These are phyloP conservation scores for Pomacea maculata DNA, from an alignment of 1,140 invertebrate genomes.

Conservation along the genomic window DNA sequence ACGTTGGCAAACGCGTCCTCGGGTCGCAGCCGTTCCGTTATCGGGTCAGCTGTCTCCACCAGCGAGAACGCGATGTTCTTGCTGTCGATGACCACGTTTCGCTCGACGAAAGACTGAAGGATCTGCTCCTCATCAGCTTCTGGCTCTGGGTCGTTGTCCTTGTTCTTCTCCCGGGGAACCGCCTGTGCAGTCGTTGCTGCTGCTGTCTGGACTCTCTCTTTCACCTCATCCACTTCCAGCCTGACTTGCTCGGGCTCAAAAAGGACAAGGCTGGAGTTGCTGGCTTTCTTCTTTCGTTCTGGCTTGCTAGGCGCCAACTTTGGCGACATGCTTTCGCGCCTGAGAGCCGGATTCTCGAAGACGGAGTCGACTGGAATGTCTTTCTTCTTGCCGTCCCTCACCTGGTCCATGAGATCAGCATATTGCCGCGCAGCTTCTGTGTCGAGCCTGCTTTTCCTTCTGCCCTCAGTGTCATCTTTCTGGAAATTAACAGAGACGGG, in stretches of 20 bases:
- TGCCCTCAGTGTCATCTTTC: background rate
- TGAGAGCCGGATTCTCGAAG: background rate
- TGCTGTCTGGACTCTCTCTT: slow-evolving; percentile 25
- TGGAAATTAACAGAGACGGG: too few species aligned
- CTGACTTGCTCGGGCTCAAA: background rate
- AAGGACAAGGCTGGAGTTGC: slow-evolving; percentile 18
- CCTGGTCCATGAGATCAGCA: slow-evolving; percentile 22
- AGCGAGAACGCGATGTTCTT: slow-evolving; percentile 32
- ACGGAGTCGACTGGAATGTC: background rate
- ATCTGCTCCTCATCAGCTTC: slow-evolving; percentile 38
- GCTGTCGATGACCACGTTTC: slow-evolving; percentile 27
- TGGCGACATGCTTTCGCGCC: slow-evolving; percentile 10
- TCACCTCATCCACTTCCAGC: slow-evolving; percentile 7
- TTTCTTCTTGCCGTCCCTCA: slow-evolving; percentile 13
- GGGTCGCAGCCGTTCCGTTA: background rate
- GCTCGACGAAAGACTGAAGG: slow-evolving; percentile 26
- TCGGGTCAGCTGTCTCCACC: slow-evolving; percentile 1
- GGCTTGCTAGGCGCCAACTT: slow-evolving; percentile 44
- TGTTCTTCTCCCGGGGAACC: background rate
- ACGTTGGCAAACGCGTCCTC: background rate
- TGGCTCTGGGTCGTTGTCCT: slow-evolving; percentile 11
- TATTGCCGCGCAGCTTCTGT: slow-evolving; percentile 3
- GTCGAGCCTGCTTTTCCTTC: background rate
- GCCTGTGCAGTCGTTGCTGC: slow-evolving; percentile 12
- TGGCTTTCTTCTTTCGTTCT: slow-evolving; percentile 46